These are phyloP conservation scores for Dicranocentrus wangi DNA, from an alignment of 2,888 invertebrate genomes.

Conservation along the genomic window DNA sequence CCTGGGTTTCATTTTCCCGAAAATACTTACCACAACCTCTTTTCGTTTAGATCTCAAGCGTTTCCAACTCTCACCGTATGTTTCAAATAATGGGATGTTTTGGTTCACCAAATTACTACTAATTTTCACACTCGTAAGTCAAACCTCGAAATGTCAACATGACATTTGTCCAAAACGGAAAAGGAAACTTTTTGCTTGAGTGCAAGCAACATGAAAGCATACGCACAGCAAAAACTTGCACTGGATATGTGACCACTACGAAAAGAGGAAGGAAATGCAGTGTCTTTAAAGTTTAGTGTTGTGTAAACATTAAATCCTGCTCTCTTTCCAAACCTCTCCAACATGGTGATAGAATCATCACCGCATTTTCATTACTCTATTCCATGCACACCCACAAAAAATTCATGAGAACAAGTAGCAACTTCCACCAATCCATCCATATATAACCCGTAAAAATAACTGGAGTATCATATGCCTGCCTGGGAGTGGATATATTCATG, in stretches of 20 bases:
- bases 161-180: slow-evolving; percentile 55
- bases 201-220: not conserved
- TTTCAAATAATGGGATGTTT: slow-evolving; percentile 65
- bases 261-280: slow-evolving; percentile 46
- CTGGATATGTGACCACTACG: too few relatives aligned
- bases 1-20: too few relatives aligned
- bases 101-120: slow-evolving; percentile 69
- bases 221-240: not conserved
- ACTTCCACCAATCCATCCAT: too few relatives aligned
- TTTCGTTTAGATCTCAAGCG: too few relatives aligned
- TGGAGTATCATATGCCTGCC: too few relatives aligned
- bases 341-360: slow-evolving; percentile 27
- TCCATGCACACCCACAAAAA: not conserved
- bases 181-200: not conserved
- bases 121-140: slow-evolving; percentile 72
- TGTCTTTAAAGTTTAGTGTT: slow-evolving; percentile 42
- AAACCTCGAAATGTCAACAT: slow-evolving; percentile 66
- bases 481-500: too few relatives aligned
- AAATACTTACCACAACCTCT: too few relatives aligned
- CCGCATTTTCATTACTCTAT: slow-evolving; percentile 6
- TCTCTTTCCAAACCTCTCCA: too few relatives aligned
- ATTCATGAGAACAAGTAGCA: not conserved
- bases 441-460: too few relatives aligned
- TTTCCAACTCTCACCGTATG: too few relatives aligned
- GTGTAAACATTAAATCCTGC: slow-evolving; percentile 45